Conservation (phyloP, 2,113 vertebrate species). For the Sisor rabdophorus region DNA sequence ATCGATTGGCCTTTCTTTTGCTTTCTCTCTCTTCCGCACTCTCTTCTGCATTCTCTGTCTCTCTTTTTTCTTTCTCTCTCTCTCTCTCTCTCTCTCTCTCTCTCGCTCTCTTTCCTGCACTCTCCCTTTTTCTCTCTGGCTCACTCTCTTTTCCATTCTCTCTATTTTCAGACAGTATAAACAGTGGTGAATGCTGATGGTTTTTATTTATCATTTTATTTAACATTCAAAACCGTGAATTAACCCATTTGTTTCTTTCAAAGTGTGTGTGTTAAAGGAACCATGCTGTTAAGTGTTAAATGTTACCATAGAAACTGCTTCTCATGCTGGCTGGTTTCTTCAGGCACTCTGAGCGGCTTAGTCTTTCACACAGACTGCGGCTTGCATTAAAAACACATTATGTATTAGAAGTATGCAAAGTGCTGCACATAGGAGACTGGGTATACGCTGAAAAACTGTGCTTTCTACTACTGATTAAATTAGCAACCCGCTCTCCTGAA, state of each 20-base stretch:
- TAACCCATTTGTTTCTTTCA: no score
- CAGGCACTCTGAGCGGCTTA: not conserved
- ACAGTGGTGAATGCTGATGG: no score
- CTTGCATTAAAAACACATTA: conserved; percentile 16
- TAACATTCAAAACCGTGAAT: no score
- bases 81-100: no score
- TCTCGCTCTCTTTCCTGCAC: no score
- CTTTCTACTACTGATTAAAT: conserved; percentile 12
- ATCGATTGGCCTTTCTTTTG: no score
- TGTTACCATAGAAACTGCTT: conserved; percentile 21
- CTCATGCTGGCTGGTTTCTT: not conserved
- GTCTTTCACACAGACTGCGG: not conserved
- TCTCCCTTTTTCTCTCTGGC: no score
- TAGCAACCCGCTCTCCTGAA: not conserved
- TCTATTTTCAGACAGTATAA: no score
- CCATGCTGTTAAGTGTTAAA: not conserved
- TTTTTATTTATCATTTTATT: no score
- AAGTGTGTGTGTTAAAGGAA: not conserved
- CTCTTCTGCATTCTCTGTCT: not conserved
- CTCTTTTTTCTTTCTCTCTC: not conserved
- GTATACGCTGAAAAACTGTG: not conserved
- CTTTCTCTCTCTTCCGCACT: not conserved
- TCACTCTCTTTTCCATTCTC: no score
- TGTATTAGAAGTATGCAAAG: not conserved
- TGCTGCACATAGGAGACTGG: not conserved